Evolutionary conservation across 1,140 invertebrate species (phyloP).

Genomic region (Daktulosphaira vitifoliae): DNA sequence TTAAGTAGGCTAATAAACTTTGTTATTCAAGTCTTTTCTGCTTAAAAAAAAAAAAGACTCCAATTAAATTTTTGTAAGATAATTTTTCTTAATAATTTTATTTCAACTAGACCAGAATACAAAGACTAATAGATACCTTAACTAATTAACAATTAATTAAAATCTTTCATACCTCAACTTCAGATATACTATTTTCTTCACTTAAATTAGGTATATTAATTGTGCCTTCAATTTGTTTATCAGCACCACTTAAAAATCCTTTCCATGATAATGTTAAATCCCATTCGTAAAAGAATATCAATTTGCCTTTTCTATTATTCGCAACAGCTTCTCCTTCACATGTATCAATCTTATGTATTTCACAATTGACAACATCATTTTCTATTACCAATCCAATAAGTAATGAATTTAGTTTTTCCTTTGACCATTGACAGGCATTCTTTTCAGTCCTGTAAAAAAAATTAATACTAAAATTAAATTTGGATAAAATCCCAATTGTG

Average conservation of each 20-base stretch:
- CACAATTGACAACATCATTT: slow-evolving; percentile 49
- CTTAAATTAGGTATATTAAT: slow-evolving; percentile 93
- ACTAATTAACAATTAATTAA: too few relatives aligned
- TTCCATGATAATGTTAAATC: slow-evolving; percentile 84
- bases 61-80: too few relatives aligned
- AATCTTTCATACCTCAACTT: slow-evolving; percentile 81
- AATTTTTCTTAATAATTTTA: too few relatives aligned
- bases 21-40: too few relatives aligned
- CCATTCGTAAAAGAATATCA: slow-evolving; percentile 99
- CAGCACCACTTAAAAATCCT: slow-evolving; percentile 50
- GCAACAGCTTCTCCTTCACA: slow-evolving; percentile 91
- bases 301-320: slow-evolving; percentile 97
- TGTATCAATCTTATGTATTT: slow-evolving; percentile 74
- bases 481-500: too few relatives aligned
- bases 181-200: slow-evolving; percentile 90
- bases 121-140: too few relatives aligned
- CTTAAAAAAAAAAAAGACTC: too few relatives aligned
- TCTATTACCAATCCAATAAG: slow-evolving; percentile 55
- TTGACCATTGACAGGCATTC: slow-evolving; percentile 95
- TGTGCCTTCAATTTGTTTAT: slow-evolving; percentile 61
- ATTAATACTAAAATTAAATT: too few relatives aligned
- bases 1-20: too few relatives aligned
- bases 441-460: slow-evolving; percentile 84
- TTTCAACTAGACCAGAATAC: too few relatives aligned
- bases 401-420: slow-evolving; percentile 79